Evolutionary conservation across 2,797 vertebrate species (phyloP), one percentile per base, ranked within the genome.

Genomic region (Naso thynnoides): DNA sequence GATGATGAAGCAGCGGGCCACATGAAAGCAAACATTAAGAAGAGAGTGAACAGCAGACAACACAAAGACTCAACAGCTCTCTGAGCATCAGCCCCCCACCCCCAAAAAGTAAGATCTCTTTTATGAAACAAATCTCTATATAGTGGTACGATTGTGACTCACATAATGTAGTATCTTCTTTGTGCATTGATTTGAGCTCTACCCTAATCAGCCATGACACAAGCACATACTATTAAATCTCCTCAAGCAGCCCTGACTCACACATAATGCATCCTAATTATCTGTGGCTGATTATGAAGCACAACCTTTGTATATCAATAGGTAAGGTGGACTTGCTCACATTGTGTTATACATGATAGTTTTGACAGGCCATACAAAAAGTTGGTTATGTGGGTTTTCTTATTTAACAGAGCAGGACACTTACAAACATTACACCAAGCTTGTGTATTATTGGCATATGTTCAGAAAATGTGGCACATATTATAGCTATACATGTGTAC

Each of bases 281-380:
- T 89, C 70, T 79, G 61, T 16, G 52, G 79, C 85, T 93, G 93
- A 94, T 92, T 94, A 90, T 89, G 88, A 93, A 89, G 92, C 88
- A 73, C 89, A 88, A 90, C 86, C 85, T 87, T 87, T 89, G 86
- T 90, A 83, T 89, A 88, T 86, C 91, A 92, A 93, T 89, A 73
- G 81, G 27, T 78, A 86, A 89, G 79, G 86, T 86, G 84, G 89
- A 78, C 76, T 77, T 78, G 53, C 83, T 85, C 87, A 85, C 85
- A 64, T 47, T 29, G 81, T 65, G 83, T 77, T 54, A 24, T 60
- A 88, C 59, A 67, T 82, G 78, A 91, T 86, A 82, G 86, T 73
- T 70, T 75, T 81, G 74, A 86, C 68, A 56, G 19, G 45, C 73
- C 42, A 52, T 66, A 49, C 27, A 72, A 24, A 83, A 82, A 84